Percentiles rank a stretch among this genome's conserved stretches.
Evolutionary conservation across 2,113 vertebrate genomes (phyloP).

Genomic region (human (Homo sapiens)): DNA sequence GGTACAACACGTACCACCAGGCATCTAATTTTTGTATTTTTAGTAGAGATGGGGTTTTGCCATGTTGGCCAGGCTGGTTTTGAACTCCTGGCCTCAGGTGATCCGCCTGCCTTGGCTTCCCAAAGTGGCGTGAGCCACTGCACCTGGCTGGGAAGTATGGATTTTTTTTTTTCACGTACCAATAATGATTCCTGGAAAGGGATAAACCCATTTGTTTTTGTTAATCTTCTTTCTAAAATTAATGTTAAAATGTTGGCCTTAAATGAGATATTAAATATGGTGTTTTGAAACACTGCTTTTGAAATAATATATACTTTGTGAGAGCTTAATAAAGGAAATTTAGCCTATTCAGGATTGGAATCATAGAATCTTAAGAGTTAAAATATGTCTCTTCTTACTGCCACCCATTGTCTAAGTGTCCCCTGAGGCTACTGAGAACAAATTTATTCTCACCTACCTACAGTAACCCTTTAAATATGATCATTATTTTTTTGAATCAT

Average conservation of each 20-base stretch:
- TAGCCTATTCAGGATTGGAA: neutral
- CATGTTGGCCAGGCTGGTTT: too few relatives aligned
- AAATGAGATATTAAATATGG: neutral
- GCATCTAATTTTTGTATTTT: too few relatives aligned
- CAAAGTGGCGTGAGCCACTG: too few relatives aligned
- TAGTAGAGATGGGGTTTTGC: too few relatives aligned
- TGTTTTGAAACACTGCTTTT: conserved; percentile 13
- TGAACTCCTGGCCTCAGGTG: too few relatives aligned
- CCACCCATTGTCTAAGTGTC: neutral
- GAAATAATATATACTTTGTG: neutral
- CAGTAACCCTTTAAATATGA: conserved; percentile 31
- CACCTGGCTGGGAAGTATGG: neutral
- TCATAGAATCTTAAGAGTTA: neutral
- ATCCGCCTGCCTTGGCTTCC: too few relatives aligned
- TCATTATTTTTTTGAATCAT: neutral
- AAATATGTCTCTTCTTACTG: neutral
- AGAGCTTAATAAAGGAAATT: neutral
- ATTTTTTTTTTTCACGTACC: neutral
- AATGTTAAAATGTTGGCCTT: neutral
- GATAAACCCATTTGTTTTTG: neutral
- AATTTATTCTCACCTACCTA: neutral
- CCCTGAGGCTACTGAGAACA: neutral
- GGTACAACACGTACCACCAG: too few relatives aligned
- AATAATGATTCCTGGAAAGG: neutral
- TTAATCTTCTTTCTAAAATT: conserved; percentile 32